These are phyloP conservation scores for Chymomyza procnemis DNA, from an alignment of 2,888 invertebrate species.

Conservation along the genomic window DNA sequence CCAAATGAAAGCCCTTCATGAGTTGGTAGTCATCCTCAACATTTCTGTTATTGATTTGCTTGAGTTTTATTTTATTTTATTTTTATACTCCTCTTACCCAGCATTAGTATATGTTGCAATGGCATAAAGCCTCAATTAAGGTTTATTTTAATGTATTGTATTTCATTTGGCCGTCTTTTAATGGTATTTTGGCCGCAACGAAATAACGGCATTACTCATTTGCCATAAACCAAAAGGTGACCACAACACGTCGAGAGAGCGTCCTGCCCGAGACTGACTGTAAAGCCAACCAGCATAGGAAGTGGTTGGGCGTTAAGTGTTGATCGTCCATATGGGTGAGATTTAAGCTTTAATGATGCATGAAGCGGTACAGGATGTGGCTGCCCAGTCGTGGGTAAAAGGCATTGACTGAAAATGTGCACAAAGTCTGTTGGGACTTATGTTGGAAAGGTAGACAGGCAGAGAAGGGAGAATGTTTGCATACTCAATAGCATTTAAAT, in stretches of 20 bases:
- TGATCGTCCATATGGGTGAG: constrained; percentile 61
- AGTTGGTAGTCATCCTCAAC: constrained; percentile 12
- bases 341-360: constrained; percentile 73
- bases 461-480: constrained; percentile 53
- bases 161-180: constrained; percentile 70
- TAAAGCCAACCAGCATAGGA: background rate
- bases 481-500: constrained; percentile 71
- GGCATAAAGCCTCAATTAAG: constrained; percentile 64
- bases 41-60: constrained; percentile 61
- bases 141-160: constrained; percentile 72
- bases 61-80: constrained; percentile 22
- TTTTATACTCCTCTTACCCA: background rate
- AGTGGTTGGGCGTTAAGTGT: background rate
- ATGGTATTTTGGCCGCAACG: constrained; percentile 56
- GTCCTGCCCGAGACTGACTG: constrained; percentile 31
- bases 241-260: constrained; percentile 70
- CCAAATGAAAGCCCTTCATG: constrained; percentile 32
- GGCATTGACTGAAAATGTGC: constrained; percentile 69
- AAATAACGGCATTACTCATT: constrained; percentile 63
- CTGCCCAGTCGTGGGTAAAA: constrained; percentile 72
- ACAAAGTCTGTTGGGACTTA: constrained; percentile 4
- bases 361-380: constrained; percentile 72
- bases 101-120: background rate
- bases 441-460: constrained; percentile 1
- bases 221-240: constrained; percentile 70